Evolutionary conservation across 2,888 invertebrate species (phyloP), one percentile per base, ranked within the genome.

Genomic region (Volucella inanis): DNA sequence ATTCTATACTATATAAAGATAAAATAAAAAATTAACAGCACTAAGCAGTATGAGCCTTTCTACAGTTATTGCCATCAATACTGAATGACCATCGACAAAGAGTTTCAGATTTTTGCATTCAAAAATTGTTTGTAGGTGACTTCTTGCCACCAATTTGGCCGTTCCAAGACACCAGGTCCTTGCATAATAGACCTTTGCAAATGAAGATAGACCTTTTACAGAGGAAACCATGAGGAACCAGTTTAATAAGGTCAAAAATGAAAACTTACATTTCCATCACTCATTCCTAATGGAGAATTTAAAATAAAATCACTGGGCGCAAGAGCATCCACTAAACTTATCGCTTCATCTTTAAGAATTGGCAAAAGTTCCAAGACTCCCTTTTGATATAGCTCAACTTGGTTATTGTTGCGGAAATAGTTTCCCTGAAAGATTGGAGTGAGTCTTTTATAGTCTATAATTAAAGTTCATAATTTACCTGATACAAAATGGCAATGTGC

Each of bases 261-360:
- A 8, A 38, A 3, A 87, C 90, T 89, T 92, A 97, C 97, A 94
- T 96, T 94, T 90, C 98, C 98, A 92, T 98, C 97, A 8, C 97
- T 94, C 89, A 93, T 93, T 47, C 98, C 98, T n/a, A 98, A 93
- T 0, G 96, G 95, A 0, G 98, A 98, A 89, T 96, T 95, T 12
- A 98, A 92, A 86, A 97, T 94, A 91, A 96, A 97, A 93, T 98
- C 98, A 0, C 97, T 96, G 1, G 97, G 97, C 0, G 98, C 97
- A 62, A 98, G 93, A 0, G 95, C 94, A 92, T 98, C 98, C 0
- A 94, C 95, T 41, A 98, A 93, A 0, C 96, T 90, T 1, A 97
- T 94, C 0, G 96, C 95, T 57, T 97, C 95, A n/a, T 95, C 93
- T 89, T 95, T 94, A 4, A 97, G 87, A 45, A 91, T 90, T 0